A percentile compares a stretch with the other conserved stretches of the same genome.
Evolutionary conservation across 1,140 invertebrate species (phyloP).

Genomic region (Micrasema longulum): DNA sequence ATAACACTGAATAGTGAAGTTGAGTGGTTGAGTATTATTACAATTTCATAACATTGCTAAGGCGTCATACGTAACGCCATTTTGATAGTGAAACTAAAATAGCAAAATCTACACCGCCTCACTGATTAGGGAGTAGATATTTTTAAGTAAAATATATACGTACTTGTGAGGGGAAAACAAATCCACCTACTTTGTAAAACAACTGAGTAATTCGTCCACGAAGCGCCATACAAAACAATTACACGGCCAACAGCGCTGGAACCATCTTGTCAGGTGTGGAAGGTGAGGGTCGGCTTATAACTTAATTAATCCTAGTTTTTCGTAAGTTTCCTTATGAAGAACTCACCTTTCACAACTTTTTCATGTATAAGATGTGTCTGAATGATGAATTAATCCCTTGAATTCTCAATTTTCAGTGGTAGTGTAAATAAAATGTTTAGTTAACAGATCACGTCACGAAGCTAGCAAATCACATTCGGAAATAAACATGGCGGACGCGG

Average conservation of each 20-base stretch:
- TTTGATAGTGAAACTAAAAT: no score
- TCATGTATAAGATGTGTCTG: slow-evolving; percentile 26
- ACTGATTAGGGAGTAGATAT: no score
- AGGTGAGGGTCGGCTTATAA: slow-evolving; percentile 19
- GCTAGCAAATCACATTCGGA: not conserved
- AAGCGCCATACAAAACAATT: slow-evolving; percentile 12
- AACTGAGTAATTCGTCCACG: slow-evolving; percentile 22
- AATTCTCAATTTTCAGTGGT: not conserved
- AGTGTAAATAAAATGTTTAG: slow-evolving; percentile 13
- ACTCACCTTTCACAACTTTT: slow-evolving; percentile 40
- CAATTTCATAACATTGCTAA: no score
- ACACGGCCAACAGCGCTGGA: slow-evolving; percentile 6
- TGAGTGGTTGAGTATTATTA: no score
- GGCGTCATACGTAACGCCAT: no score
- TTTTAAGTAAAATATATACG: slow-evolving; percentile 2
- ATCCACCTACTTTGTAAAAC: slow-evolving; percentile 28
- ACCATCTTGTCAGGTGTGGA: no score
- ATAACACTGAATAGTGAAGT: no score
- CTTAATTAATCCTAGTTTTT: no score
- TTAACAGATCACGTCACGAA: slow-evolving; percentile 24
- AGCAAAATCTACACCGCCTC: no score
- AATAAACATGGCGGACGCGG: slow-evolving; percentile 9
- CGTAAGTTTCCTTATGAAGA: slow-evolving; percentile 27
- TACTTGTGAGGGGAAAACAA: slow-evolving; percentile 23
- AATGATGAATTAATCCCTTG: slow-evolving; percentile 15